Percentiles rank a stretch among this genome's conserved stretches.
phyloP scores from a whole-genome alignment of 1,140 invertebrate genomes.

The Penaeus vannamei region DNA sequence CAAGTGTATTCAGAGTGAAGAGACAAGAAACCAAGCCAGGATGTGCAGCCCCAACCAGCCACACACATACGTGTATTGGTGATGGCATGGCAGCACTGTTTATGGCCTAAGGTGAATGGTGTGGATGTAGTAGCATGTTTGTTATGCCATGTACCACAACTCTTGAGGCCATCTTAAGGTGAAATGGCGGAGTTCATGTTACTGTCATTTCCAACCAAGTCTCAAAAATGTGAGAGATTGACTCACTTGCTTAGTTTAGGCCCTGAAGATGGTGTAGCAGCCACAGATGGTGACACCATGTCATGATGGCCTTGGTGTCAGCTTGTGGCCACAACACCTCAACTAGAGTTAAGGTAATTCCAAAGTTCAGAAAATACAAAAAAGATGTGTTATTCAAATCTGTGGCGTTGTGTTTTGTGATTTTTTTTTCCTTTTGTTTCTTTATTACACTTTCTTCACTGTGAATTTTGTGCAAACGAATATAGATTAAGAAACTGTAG shows the following conservation, averaged over 20 bases:
- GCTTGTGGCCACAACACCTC: conserved; percentile 37
- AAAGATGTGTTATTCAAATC: conserved; percentile 65
- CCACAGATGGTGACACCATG: conserved; percentile 39
- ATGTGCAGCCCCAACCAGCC: conserved; percentile 20
- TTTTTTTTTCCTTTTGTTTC: conserved; percentile 53
- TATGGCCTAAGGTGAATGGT: conserved; percentile 27
- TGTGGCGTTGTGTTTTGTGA: conserved; percentile 63
- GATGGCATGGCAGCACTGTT: conserved; percentile 5
- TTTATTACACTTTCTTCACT: conserved; percentile 65
- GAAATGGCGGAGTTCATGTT: conserved; percentile 20
- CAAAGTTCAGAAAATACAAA: conserved; percentile 65
- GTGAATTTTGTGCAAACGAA: conserved; percentile 66
- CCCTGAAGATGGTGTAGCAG: conserved; percentile 52
- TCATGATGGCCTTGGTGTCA: conserved; percentile 2
- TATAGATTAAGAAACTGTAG: conserved; percentile 65
- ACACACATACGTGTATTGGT: conserved; percentile 14
- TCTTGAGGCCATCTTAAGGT: conserved; percentile 7
- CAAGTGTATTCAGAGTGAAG: conserved; percentile 47
- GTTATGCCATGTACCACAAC: conserved; percentile 25
- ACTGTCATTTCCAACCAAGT: conserved; percentile 42
- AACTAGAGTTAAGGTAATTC: conserved; percentile 61
- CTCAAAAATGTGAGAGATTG: conserved; percentile 44
- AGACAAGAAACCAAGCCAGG: conserved; percentile 34
- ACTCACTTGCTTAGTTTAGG: conserved; percentile 63
- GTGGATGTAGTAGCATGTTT: conserved; percentile 41